These are phyloP conservation scores for Myotis lucifugus DNA, from an alignment of 2,113 vertebrate species.

Conservation along the genomic window DNA sequence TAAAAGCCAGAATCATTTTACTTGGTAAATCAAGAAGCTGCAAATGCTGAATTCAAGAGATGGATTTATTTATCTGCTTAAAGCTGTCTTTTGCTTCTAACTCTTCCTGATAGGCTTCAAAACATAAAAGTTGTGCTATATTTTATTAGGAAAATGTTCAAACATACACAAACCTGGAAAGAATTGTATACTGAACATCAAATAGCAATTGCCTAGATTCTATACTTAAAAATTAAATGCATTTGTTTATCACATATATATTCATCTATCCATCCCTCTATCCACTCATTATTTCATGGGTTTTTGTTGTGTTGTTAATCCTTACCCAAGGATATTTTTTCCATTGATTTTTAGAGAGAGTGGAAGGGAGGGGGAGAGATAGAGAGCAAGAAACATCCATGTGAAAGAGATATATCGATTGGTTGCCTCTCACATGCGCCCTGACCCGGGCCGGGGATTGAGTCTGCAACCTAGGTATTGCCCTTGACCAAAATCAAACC, in stretches of 20 bases:
- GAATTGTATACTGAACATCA: background rate
- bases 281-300: background rate
- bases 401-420: too few relatives aligned
- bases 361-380: too few relatives aligned
- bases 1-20: background rate
- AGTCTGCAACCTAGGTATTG: too few relatives aligned
- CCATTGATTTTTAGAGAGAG: too few relatives aligned
- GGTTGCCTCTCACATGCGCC: too few relatives aligned
- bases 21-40: background rate
- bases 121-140: background rate
- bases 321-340: too few relatives aligned
- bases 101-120: background rate
- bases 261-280: background rate
- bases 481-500: too few relatives aligned
- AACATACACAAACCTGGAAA: background rate
- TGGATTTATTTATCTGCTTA: background rate
- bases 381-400: too few relatives aligned
- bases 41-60: background rate
- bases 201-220: background rate
- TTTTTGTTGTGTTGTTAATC: too few relatives aligned
- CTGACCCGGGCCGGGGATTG: too few relatives aligned
- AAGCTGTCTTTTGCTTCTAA: background rate
- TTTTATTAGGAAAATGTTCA: background rate
- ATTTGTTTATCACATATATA: background rate
- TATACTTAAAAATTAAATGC: background rate